Evolutionary conservation across 2,113 vertebrate genomes (phyloP), one percentile per base, ranked within the genome.

Genomic region (Bambusicola thoracicus): DNA sequence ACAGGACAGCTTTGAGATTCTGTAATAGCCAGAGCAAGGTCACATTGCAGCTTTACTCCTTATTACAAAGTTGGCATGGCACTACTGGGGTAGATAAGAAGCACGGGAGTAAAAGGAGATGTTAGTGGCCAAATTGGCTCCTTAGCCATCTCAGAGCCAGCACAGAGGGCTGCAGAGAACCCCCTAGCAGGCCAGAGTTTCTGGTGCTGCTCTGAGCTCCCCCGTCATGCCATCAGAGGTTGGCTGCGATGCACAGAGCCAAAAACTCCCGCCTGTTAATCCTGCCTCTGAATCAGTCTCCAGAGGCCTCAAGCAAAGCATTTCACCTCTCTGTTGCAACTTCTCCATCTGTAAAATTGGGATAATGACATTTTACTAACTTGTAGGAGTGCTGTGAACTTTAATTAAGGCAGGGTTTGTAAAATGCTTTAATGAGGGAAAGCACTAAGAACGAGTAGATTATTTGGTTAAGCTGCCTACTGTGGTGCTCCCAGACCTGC

Each of bases 271-370:
- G 2, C 29, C 5, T 21, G 51, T 22, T 77, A 93, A 85, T 72
- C 34, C 61, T 77, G 43, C 43, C 30, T 7, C 72, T 38, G 44
- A 90, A 89, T 85, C 43, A 66, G 65, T 36, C 89, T 82, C 84
- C 91, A 87, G 51, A 1, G 2, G 63, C 84, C 81, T 87, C 75
- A 41, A 83, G 79, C 85, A 81, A 82, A 87, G 81, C 20, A 93
- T 95, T 93, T 94, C 81, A 80, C 67, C 68, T 40, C 89, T 62
- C 92, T 78, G 79, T 91, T 85, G 68, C 75, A 92, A 95, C 67
- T 94, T 95, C 85, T 94, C 87, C 93, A 89, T 88, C 93, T 95
- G 91, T 96, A 94, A 97, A 96, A 97, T 92, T 91, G 87, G 82
- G 68, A 92, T 97, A 95, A 95, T 95, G 88, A 82, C 70, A 58